Evolutionary conservation across 1,140 invertebrate species (phyloP).

Genomic region (Aphidius gifuensis): DNA sequence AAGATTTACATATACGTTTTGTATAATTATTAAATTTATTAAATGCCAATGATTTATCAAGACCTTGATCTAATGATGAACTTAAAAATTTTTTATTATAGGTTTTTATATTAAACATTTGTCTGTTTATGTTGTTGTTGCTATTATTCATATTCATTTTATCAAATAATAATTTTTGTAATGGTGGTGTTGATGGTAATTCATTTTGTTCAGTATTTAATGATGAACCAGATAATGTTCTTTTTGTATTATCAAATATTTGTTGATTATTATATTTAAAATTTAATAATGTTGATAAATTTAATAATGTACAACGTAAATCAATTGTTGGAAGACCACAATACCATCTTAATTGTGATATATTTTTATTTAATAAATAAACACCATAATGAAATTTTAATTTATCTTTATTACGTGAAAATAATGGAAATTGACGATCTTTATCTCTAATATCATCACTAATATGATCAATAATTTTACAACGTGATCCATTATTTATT

Average conservation of each 20-base stretch:
- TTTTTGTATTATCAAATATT: slow-evolving; percentile 50
- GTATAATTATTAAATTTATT: slow-evolving; percentile 31
- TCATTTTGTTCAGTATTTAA: slow-evolving; percentile 44
- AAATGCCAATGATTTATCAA: slow-evolving; percentile 47
- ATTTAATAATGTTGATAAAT: slow-evolving; percentile 64
- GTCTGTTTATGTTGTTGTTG: slow-evolving; percentile 30
- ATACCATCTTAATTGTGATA: slow-evolving; percentile 76
- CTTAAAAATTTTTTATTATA: slow-evolving; percentile 24
- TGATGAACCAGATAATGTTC: slow-evolving; percentile 54
- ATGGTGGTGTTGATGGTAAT: slow-evolving; percentile 40
- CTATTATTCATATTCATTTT: slow-evolving; percentile 38
- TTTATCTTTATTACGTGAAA: slow-evolving; percentile 70
- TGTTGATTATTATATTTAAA: slow-evolving; percentile 44
- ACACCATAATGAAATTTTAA: slow-evolving; percentile 79
- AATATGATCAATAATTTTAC: slow-evolving; percentile 75
- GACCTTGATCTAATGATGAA: slow-evolving; percentile 55
- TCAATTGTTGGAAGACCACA: slow-evolving; percentile 68
- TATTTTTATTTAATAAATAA: slow-evolving; percentile 85
- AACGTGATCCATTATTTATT: slow-evolving; percentile 71
- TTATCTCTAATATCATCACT: slow-evolving; percentile 67
- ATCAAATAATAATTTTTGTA: slow-evolving; percentile 48
- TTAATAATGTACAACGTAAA: slow-evolving; percentile 70
- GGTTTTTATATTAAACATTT: no score
- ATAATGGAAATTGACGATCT: slow-evolving; percentile 81
- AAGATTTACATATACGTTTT: slow-evolving; percentile 52